phyloP scores from a whole-genome alignment of 2,888 invertebrate species.

The Neoascia interrupta region DNA sequence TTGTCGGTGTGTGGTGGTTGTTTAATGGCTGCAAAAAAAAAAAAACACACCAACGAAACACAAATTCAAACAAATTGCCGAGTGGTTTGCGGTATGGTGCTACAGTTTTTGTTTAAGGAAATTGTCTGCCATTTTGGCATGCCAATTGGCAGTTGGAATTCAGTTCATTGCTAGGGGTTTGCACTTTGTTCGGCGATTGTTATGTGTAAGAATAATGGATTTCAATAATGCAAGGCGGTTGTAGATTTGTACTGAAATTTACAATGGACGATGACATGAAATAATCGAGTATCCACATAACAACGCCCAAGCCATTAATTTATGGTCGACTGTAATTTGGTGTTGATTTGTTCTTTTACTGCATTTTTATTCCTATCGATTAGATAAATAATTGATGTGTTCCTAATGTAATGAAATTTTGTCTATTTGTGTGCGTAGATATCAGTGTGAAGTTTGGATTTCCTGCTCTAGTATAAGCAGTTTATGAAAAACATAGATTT shows the following conservation, averaged over 20 bases:
- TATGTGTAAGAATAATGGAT: slow-evolving; percentile 38
- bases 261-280: slow-evolving; percentile 36
- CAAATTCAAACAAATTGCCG: slow-evolving; percentile 54
- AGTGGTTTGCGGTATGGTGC: slow-evolving; percentile 20
- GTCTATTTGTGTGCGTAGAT: too few species aligned
- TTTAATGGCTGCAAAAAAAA: slow-evolving; percentile 59
- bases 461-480: too few species aligned
- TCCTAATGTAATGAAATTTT: too few species aligned
- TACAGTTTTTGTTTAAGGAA: slow-evolving; percentile 15
- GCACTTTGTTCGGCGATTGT: background rate
- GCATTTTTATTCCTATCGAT: too few species aligned
- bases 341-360: too few species aligned
- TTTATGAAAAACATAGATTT: too few species aligned
- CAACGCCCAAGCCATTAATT: too few species aligned
- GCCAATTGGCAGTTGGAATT: slow-evolving; percentile 62
- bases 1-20: slow-evolving; percentile 45
- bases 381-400: too few species aligned
- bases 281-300: too few species aligned
- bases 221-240: slow-evolving; percentile 21
- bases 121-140: slow-evolving; percentile 60
- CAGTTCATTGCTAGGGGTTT: slow-evolving; percentile 2
- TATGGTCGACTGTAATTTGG: too few species aligned
- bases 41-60: too few species aligned
- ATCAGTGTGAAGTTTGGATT: too few species aligned
- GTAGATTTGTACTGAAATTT: slow-evolving; percentile 20